Evolutionary conservation across 2,888 invertebrate species (phyloP), one percentile per base, ranked within the genome.

Genomic region (Hartigia nigra): DNA sequence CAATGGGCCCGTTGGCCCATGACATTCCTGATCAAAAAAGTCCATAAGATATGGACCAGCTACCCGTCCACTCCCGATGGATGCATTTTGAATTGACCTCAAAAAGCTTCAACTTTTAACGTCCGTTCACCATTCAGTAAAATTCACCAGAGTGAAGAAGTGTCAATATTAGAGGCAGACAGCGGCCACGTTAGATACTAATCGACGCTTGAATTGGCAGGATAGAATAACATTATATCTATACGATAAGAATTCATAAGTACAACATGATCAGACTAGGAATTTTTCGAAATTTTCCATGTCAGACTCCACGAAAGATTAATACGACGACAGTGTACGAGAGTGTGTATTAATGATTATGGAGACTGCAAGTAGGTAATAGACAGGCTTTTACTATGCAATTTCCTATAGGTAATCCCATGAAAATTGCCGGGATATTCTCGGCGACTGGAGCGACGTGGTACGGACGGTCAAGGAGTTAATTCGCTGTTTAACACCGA

Each of bases 1-100:
- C 88, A 88, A 88, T 88, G 84, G 86, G 81, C 78, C 84, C 85
- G 84, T 82, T 86, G 84, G 87, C 81, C 86, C 86, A 86, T 87
- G 86, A 82, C 85, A 86, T 85, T 84, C 85, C 79, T 84, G 70
- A 82, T 77, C 9, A 31, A 72, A 72, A 72, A 12, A 72, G 32
- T 31, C 72, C 11, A 34, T 34, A 31, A 72, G 72, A 72, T 23
- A 72, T 5, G 12, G 31, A 55, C 55, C 23, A 23, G 55, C 23
- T 55, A 55, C 55, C 23, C 55, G 23, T 55, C 55, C 23, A 55
- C 35, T 35, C 35, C 35, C 55, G 55, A 55, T 23, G 55, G 9
- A 55, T 55, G 55, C 5, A 55, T 55, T 5, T 55, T 55, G 55
- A 55, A 55, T 55, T 23, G 55, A 9, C 55, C 23, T 55, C 55